Base-by-base conservation (phyloP, 1,140 invertebrate species). In the Ceratina australensis region DNA sequence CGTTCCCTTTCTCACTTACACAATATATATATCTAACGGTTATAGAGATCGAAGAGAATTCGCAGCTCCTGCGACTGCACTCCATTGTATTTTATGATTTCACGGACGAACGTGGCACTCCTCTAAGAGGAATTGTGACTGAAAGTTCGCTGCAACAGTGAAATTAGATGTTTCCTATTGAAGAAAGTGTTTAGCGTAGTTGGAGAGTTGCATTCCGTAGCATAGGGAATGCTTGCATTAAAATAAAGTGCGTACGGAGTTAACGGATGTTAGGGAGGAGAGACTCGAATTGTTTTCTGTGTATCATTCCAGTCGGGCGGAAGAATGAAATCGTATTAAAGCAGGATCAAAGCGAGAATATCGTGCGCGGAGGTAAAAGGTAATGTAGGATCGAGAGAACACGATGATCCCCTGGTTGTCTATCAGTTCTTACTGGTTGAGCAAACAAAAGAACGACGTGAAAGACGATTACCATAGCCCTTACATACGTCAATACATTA, bases 341-440 rank as follows among this genome's bases (percentile, higher is more conserved):
- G n/a, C n/a, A n/a, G n/a, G n/a, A n/a, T n/a, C n/a, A n/a, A n/a
- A n/a, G n/a, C n/a, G n/a, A n/a, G n/a, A n/a, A n/a, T n/a, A n/a
- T n/a, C n/a, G n/a, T n/a, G n/a, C n/a, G n/a, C n/a, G n/a, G n/a
- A n/a, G n/a, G 10, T 3, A 5, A 33, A 42, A 7, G 18, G 24
- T 20, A 4, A 8, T 12, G 15, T 26, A n/a, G 60, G 33, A 33
- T 20, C 28, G 13, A 4, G 18, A 12, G 5, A 65, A 66, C 54
- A 84, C 75, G 66, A 96, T 96, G 95, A 96, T 96, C 84, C 95
- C 96, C 92, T 96, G 95, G 95, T 95, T 96, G 76, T 96, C 95
- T 76, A 96, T 96, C 74, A 95, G 96, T 47, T 93, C 95, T 68
- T 94, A 96, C 84, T 96, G 95, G 54, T 90, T 94, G 33, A 42